Evolutionary conservation across 2,797 vertebrate genomes (phyloP).

Genomic region (Chelmon rostratus): DNA sequence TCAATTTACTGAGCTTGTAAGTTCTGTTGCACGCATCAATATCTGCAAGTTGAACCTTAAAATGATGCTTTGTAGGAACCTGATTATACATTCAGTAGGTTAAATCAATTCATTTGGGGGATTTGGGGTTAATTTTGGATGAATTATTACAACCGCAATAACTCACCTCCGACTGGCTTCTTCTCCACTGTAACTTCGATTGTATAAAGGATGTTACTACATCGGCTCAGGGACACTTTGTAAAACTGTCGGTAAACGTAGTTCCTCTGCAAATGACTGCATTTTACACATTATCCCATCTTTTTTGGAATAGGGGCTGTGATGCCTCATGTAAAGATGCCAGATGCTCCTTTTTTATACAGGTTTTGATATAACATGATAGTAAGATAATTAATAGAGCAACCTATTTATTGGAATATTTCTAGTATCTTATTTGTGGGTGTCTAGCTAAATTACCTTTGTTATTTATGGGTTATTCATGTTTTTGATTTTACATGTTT

Average conservation of each 20-base stretch:
- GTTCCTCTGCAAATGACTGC: too few species aligned
- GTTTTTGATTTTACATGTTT: not conserved
- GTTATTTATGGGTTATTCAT: not conserved
- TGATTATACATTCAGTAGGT: not conserved
- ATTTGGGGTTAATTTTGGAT: not conserved
- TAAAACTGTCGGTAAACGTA: too few species aligned
- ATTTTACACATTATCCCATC: too few species aligned
- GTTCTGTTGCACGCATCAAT: not conserved
- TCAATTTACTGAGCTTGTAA: not conserved
- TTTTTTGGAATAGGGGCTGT: too few species aligned
- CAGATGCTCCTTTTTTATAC: not conserved
- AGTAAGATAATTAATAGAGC: too few species aligned
- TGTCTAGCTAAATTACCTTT: not conserved
- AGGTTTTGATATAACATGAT: not conserved
- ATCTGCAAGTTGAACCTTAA: too few species aligned
- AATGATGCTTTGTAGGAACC: not conserved
- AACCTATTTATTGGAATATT: not conserved
- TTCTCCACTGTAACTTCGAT: not conserved
- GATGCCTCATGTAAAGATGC: too few species aligned
- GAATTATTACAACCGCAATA: not conserved
- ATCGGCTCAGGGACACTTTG: too few species aligned
- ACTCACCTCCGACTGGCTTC: not conserved
- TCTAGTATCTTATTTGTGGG: not conserved
- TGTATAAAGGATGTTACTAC: too few species aligned
- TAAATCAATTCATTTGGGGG: not conserved